Base-by-base conservation (phyloP, 2,113 vertebrate species). In the Mus pahari region DNA sequence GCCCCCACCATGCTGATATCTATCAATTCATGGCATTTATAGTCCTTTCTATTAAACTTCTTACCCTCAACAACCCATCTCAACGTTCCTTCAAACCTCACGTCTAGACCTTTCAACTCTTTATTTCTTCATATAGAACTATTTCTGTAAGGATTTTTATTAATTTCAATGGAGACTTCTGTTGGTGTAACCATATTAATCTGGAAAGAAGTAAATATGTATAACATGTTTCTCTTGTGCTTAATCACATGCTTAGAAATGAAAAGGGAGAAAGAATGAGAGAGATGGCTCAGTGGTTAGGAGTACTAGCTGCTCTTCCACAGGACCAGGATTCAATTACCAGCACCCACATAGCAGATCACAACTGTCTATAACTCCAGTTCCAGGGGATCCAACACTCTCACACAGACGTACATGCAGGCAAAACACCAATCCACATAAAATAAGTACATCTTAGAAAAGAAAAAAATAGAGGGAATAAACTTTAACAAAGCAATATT, bases 161-260 rank as follows among this genome's bases (percentile, higher is more conserved):
- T 90, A 90, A 83, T 79, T 73, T 86, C 58, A 94, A 7, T 70
- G 50, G 87, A 95, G 88, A 79, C 24, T 50, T 79, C 86, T 86
- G 3, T 28, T 89, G 91, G 26, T 70, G 19, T 94, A 60, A 74
- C 45, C 78, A 77, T 55, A 92, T 83, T 82, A 87, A 22, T 90
- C 81, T 90, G 55, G 7, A 90, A 82, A 87, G 19, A 88, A 88
- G 16, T 90, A 91, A 74, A 31, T 64, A 66, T 22, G 1, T 70
- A 89, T 66, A 87, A 78, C 91, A 93, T 31, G 68, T 53, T 79
- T 93, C 66, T 90, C 70, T 70, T 36, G 31, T 96, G 86, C 53
- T 73, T 92, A 70, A 90, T 39, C 91, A 91, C 16, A 87, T 53
- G 33, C 70, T 90, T 87, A 78, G 48, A 96, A 78, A n/a, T 74